A percentile compares a stretch with the other conserved stretches of the same genome.
Conservation (phyloP, 2,888 invertebrate genomes). For the Pheosia gnoma region DNA sequence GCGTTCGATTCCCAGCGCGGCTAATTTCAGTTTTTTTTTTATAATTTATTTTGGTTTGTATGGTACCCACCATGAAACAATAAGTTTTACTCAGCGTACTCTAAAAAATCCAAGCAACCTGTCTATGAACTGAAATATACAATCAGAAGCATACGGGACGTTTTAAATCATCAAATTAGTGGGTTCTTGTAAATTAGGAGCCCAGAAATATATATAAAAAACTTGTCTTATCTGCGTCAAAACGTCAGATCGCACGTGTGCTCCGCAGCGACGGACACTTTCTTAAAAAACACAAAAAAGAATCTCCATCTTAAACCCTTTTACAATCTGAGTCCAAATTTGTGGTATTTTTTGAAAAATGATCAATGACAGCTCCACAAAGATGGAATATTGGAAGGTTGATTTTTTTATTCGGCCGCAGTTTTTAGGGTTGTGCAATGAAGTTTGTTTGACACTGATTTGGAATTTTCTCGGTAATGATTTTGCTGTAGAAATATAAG, state of each 20-base stretch:
- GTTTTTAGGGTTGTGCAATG: constrained; percentile 3
- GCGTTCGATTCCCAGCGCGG: too few relatives aligned
- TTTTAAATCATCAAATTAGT: constrained; percentile 20
- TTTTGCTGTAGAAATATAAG: too few relatives aligned
- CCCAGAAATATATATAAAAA: constrained; percentile 3
- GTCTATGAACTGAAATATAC: background rate
- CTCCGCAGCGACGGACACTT: constrained; percentile 23
- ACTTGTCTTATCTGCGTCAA: constrained; percentile 20
- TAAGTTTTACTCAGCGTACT: too few relatives aligned
- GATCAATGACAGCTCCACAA: constrained; percentile 79
- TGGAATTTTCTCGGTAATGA: background rate
- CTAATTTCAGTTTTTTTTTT: too few relatives aligned
- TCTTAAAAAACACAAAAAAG: constrained; percentile 38
- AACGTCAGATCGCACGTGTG: constrained; percentile 22
- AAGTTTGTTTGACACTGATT: background rate
- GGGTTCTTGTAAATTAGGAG: constrained; percentile 27
- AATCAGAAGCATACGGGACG: constrained; percentile 4
- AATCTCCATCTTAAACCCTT: constrained; percentile 40
- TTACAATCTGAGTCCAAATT: constrained; percentile 67
- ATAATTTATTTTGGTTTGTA: too few relatives aligned
- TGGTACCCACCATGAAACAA: too few relatives aligned
- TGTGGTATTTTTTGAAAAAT: constrained; percentile 78
- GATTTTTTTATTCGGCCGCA: constrained; percentile 31
- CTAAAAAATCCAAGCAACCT: too few relatives aligned
- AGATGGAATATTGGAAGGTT: constrained; percentile 67